These are phyloP conservation scores for Pomacea maculata DNA, from an alignment of 1,140 invertebrate species.

Conservation along the genomic window DNA sequence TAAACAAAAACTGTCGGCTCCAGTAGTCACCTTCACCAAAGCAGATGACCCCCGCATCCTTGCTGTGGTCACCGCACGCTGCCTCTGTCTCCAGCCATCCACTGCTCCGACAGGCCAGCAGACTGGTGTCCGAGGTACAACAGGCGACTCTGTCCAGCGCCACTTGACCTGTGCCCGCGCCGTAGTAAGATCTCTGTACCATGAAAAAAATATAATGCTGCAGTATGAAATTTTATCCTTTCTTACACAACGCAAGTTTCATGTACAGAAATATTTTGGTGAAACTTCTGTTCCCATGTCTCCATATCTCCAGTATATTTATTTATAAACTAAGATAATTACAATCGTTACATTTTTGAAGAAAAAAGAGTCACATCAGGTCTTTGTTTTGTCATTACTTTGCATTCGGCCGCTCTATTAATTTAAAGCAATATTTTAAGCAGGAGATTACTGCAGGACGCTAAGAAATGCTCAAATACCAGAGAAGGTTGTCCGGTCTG, in stretches of 20 bases:
- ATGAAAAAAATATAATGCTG: not conserved
- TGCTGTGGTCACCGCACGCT: slow-evolving; percentile 40
- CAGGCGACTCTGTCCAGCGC: slow-evolving; percentile 49
- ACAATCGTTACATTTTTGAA: not conserved
- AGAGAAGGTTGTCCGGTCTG: slow-evolving; percentile 21
- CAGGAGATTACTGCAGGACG: too few species aligned
- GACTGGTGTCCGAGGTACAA: slow-evolving; percentile 41
- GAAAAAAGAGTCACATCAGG: not conserved
- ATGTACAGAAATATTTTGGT: too few species aligned
- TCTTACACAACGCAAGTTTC: too few species aligned
- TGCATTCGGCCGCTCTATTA: too few species aligned
- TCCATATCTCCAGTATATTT: too few species aligned
- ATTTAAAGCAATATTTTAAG: too few species aligned
- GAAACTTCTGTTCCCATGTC: too few species aligned
- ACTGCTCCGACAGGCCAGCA: slow-evolving; percentile 42
- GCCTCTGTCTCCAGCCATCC: slow-evolving; percentile 19
- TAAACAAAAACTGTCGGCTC: too few species aligned
- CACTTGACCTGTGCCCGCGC: slow-evolving; percentile 39
- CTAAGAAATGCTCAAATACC: not conserved
- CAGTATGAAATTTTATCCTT: not conserved
- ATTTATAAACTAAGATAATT: not conserved
- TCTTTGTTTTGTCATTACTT: too few species aligned
- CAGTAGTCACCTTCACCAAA: slow-evolving; percentile 43
- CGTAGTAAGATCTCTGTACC: slow-evolving; percentile 41
- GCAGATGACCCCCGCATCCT: slow-evolving; percentile 50